phyloP scores from a whole-genome alignment of 2,797 vertebrate species.

The Sebastes steindachneri region DNA sequence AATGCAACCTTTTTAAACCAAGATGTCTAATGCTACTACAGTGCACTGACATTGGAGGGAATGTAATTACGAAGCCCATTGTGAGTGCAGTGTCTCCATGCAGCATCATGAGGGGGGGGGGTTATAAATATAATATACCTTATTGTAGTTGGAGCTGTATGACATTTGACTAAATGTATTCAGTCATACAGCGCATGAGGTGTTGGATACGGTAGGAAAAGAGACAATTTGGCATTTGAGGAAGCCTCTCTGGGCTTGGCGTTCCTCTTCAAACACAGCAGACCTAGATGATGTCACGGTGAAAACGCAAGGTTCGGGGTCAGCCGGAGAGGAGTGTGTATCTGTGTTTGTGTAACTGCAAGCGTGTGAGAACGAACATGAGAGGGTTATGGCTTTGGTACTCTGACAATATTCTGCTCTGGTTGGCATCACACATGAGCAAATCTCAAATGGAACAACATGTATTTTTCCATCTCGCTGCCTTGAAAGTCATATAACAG shows the following conservation, averaged over 20 bases:
- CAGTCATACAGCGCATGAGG: constrained; percentile 25
- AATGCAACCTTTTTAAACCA: constrained; percentile 49
- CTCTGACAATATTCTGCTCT: constrained; percentile 64
- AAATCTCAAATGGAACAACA: constrained; percentile 67
- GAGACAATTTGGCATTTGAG: constrained; percentile 66
- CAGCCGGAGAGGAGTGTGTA: neutral
- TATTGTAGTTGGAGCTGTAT: constrained; percentile 21
- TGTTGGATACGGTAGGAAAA: constrained; percentile 45
- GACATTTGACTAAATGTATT: constrained; percentile 56
- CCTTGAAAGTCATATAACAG: constrained; percentile 53
- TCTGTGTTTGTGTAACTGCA: neutral
- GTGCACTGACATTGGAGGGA: constrained; percentile 29
- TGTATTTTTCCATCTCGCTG: constrained; percentile 68
- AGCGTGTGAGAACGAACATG: constrained; percentile 19
- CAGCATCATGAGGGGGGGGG: constrained; percentile 21
- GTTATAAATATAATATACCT: constrained; percentile 42
- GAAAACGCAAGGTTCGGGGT: constrained; percentile 6
- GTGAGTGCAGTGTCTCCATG: constrained; percentile 30
- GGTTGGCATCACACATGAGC: constrained; percentile 64
- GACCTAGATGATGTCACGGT: constrained; percentile 34
- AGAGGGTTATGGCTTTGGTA: constrained; percentile 40
- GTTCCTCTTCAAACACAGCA: constrained; percentile 36
- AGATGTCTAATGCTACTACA: constrained; percentile 44
- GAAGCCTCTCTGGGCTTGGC: constrained; percentile 34
- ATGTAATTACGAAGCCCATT: constrained; percentile 43